These are phyloP conservation scores for Rhizoglyphus robini DNA, from an alignment of 1,140 invertebrate genomes.

Conservation along the genomic window DNA sequence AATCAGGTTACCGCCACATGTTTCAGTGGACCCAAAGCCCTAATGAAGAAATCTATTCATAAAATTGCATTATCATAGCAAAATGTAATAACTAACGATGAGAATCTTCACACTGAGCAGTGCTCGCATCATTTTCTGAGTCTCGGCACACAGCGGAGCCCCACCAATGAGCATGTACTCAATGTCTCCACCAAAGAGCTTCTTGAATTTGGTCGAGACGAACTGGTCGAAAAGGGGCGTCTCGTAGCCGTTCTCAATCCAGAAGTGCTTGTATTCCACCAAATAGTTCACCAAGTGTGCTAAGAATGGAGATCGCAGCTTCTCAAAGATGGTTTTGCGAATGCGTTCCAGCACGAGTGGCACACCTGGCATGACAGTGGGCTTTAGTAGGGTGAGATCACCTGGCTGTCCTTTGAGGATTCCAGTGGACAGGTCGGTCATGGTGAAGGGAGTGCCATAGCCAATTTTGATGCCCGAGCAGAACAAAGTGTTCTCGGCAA, in stretches of 20 bases:
- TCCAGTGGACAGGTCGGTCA: constrained; percentile 29
- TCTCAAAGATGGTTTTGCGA: constrained; percentile 19
- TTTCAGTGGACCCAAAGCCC: constrained; percentile 94
- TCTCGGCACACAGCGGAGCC: constrained; percentile 86
- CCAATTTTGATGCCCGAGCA: constrained; percentile 29
- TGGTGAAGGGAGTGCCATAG: constrained; percentile 29
- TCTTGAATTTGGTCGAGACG: constrained; percentile 58
- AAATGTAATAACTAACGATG: neutral
- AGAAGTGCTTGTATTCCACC: constrained; percentile 24
- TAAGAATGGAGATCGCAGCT: constrained; percentile 17
- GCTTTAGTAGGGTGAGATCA: constrained; percentile 28
- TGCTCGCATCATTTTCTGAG: constrained; percentile 82
- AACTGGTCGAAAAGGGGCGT: constrained; percentile 21
- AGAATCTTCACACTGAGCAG: constrained; percentile 60
- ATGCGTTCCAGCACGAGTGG: constrained; percentile 38
- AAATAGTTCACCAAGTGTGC: constrained; percentile 11
- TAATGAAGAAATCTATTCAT: constrained; percentile 48
- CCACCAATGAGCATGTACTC: constrained; percentile 77
- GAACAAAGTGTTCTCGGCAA: constrained; percentile 25
- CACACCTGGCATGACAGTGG: constrained; percentile 29
- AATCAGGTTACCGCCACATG: constrained; percentile 78
- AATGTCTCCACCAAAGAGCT: constrained; percentile 67
- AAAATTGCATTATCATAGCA: neutral
- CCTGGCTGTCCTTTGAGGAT: constrained; percentile 28
- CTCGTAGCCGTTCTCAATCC: constrained; percentile 21